Base-by-base conservation (phyloP, 2,113 vertebrate genomes). In the Phocoena sinus region DNA sequence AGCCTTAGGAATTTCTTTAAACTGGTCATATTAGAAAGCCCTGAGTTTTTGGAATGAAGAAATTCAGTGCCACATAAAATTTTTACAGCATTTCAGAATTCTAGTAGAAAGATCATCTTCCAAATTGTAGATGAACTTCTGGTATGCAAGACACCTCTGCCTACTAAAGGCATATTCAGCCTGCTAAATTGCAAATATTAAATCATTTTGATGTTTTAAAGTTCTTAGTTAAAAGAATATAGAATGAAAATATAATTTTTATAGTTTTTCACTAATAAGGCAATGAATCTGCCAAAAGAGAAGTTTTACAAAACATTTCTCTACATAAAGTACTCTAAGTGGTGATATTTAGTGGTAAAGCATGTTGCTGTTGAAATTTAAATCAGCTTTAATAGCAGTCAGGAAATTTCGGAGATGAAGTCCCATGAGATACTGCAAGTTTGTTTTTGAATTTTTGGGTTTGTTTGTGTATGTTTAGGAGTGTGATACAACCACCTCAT, bases 31-130 rank as follows among this genome's bases (percentile, higher is more conserved):
- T 97, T 97, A 98, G 95, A 92, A 97, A 85, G 82, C 92, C 94
- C 82, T 79, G 95, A 81, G 67, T 58, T 90, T 98, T 96, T 91
- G 58, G 76, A 97, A 95, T 3, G 89, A 96, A 91, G 79, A 74
- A 74, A 33, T 97, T 97, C 77, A 87, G 94, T 98, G 77, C 62
- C 93, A 80, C 98, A 97, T 98, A 97, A 98, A 98, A 95, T 98
- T 98, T 98, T 91, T 98, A 97, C 0, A 6, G 96, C 90, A 97
- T 84, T 97, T 98, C 3, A 91, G 44, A 89, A 86, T 98, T 98
- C 97, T 97, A 97, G 81, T 96, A 89, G 95, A 92, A 97, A 97
- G 97, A 97, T 86, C 96, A 95, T 53, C 97, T 98, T 98, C 95
- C 82, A 97, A 97, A 98, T 96, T 87, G 85, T 94, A 97, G 83